Conservation (phyloP, 2,113 vertebrate species). For the Bubo bubo region DNA sequence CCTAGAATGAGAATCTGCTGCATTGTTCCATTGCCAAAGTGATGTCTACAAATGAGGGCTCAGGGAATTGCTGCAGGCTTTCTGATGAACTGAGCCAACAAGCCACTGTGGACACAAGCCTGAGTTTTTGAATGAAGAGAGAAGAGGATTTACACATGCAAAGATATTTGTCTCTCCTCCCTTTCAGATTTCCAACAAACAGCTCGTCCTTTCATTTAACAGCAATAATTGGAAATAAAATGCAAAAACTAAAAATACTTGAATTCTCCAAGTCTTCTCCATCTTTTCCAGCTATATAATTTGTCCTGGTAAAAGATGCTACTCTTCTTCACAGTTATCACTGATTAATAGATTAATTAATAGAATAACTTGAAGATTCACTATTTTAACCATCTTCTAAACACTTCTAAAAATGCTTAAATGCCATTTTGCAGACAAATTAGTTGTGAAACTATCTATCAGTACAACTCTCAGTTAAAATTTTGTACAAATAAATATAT, state of each 20-base stretch:
- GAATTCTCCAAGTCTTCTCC: background rate
- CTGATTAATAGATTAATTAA: background rate
- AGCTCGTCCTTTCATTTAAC: background rate
- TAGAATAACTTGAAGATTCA: background rate
- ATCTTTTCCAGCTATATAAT: background rate
- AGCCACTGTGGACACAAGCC: constrained; percentile 28
- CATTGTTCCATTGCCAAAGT: constrained; percentile 39
- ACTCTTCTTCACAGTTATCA: background rate
- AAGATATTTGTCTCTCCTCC: constrained; percentile 13
- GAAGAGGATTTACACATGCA: constrained; percentile 6
- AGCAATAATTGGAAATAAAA: background rate
- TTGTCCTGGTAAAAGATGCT: background rate
- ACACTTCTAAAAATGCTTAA: background rate
- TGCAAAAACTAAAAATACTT: background rate
- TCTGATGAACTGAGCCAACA: constrained; percentile 1
- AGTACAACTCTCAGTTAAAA: background rate
- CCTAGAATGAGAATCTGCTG: background rate
- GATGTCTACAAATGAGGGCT: constrained; percentile 5
- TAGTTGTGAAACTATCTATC: background rate
- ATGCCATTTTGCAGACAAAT: constrained; percentile 6
- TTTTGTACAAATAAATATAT: constrained; percentile 33
- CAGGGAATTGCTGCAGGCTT: constrained; percentile 2
- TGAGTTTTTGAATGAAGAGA: constrained; percentile 35
- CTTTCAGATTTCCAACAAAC: background rate
- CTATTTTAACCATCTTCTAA: background rate